Percentiles rank a stretch among this genome's conserved stretches.
Conservation (phyloP, 2,113 vertebrate genomes). For the Cyanistes caeruleus region DNA sequence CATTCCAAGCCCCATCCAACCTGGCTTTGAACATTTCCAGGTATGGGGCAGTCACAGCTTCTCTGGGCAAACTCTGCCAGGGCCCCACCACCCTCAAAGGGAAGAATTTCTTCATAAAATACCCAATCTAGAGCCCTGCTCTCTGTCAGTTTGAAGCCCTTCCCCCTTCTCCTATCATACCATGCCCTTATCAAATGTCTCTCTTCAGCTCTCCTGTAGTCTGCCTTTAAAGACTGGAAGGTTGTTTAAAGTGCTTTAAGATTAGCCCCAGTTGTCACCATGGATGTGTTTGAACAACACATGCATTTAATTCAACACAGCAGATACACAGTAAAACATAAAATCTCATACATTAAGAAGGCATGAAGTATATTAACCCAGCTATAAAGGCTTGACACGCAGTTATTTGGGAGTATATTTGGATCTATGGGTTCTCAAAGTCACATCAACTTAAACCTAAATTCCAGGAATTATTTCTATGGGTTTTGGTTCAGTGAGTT, state of each 20-base stretch:
- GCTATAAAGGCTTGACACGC: constrained; percentile 28
- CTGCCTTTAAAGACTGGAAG: background rate
- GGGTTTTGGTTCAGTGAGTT: constrained; percentile 46
- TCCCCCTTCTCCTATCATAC: background rate
- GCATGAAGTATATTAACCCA: constrained; percentile 58
- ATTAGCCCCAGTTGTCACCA: constrained; percentile 19
- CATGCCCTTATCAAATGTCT: background rate
- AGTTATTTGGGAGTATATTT: constrained; percentile 11
- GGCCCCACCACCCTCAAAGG: background rate
- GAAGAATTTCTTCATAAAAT: background rate
- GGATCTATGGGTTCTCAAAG: constrained; percentile 70
- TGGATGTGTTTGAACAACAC: constrained; percentile 43
- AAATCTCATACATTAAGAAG: constrained; percentile 49
- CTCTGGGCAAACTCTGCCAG: background rate
- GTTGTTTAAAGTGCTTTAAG: background rate
- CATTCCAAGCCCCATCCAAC: background rate
- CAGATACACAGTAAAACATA: constrained; percentile 63
- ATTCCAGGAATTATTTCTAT: background rate
- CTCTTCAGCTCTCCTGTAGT: background rate
- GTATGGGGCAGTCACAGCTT: background rate
- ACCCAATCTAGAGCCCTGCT: background rate
- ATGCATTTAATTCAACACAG: constrained; percentile 47
- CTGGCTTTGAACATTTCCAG: background rate
- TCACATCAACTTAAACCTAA: constrained; percentile 1
- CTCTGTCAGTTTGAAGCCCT: background rate